These are phyloP conservation scores for Synchiropus splendidus DNA, from an alignment of 2,113 vertebrate species.

Conservation along the genomic window DNA sequence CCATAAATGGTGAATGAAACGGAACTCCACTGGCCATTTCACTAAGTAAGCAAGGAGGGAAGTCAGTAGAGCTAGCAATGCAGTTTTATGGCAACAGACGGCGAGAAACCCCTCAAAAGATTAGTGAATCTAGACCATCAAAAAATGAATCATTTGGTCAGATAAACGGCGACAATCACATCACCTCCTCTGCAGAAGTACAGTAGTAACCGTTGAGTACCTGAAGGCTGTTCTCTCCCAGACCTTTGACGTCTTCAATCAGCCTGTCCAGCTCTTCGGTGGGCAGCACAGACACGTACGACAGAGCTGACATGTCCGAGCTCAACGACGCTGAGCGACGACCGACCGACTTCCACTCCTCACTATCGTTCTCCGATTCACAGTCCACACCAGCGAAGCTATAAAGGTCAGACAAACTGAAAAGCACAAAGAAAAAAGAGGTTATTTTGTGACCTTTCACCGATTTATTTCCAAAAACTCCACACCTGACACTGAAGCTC, in stretches of 20 bases:
- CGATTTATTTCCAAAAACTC: constrained; percentile 1
- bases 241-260: constrained; percentile 59
- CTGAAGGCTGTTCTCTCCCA: constrained; percentile 59
- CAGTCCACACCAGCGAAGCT: constrained; percentile 61
- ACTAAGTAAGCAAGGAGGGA: no score
- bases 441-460: no score
- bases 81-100: no score
- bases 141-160: no score
- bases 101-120: no score
- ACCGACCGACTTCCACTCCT: constrained; percentile 22
- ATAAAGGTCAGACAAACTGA: constrained; percentile 66
- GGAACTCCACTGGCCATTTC: no score
- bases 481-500: constrained; percentile 68
- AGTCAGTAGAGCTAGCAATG: no score
- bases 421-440: no score
- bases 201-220: constrained; percentile 25
- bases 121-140: no score
- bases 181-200: no score
- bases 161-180: no score
- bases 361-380: constrained; percentile 34
- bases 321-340: constrained; percentile 54
- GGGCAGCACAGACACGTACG: constrained; percentile 65
- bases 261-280: constrained; percentile 64
- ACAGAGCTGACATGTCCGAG: constrained; percentile 64
- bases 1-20: no score